Percentiles rank a stretch among this genome's conserved stretches.
Evolutionary conservation across 2,113 vertebrate genomes (phyloP).

Genomic region (Notothenia coriiceps): DNA sequence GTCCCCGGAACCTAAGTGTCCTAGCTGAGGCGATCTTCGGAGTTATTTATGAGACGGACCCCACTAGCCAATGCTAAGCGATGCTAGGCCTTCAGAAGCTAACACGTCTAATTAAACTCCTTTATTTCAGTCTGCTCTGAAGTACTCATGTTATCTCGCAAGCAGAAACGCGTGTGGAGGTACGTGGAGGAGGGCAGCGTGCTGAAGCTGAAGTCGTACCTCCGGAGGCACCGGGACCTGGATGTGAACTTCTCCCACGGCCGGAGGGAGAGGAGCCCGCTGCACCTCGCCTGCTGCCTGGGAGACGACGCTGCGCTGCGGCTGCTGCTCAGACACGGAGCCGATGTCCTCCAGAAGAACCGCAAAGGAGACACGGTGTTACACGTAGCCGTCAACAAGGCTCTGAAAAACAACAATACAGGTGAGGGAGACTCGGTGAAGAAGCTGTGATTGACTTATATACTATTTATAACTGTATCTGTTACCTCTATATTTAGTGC

Average conservation of each 20-base stretch:
- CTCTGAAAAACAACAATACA: conserved; percentile 75
- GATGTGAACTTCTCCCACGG: conserved; percentile 83
- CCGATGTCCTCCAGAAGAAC: conserved; percentile 83
- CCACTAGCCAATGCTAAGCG: neutral
- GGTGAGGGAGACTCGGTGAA: conserved; percentile 42
- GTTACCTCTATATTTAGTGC: too few relatives aligned
- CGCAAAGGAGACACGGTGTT: conserved; percentile 84
- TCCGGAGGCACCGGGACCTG: conserved; percentile 83
- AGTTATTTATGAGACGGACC: conserved; percentile 28
- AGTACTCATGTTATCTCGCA: conserved; percentile 76
- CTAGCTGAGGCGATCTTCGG: conserved; percentile 3
- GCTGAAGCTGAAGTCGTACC: conserved; percentile 85
- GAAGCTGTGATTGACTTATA: neutral
- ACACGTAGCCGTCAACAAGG: conserved; percentile 83
- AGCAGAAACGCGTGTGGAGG: conserved; percentile 82
- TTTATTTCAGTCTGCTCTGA: neutral
- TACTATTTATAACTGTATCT: too few relatives aligned
- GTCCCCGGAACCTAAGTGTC: conserved; percentile 23
- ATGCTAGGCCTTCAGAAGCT: neutral
- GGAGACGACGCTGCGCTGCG: conserved; percentile 82
- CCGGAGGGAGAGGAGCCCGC: conserved; percentile 76
- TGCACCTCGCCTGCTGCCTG: conserved; percentile 85
- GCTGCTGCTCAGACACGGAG: conserved; percentile 85
- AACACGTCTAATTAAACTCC: neutral
- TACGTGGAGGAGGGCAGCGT: conserved; percentile 85